phyloP scores from a whole-genome alignment of 64 coral and sea anemone species.

The Exaiptasia diaphana region DNA sequence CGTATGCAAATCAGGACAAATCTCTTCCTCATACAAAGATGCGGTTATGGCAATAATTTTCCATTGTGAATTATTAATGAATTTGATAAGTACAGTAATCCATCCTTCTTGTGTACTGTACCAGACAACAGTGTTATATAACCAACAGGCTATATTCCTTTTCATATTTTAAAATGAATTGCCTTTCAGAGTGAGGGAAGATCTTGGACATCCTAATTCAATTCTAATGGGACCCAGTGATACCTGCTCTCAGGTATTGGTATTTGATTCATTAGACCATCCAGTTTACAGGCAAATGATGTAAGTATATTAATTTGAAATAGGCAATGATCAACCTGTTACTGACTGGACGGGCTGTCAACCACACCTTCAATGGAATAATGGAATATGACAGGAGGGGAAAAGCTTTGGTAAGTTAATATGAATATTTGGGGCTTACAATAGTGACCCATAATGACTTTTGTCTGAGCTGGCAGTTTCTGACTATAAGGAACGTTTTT shows the following conservation, averaged over 20 bases:
- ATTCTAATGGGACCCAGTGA: not conserved
- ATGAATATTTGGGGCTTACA: not conserved
- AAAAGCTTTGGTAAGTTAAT: conserved; percentile 45
- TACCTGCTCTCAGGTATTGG: conserved; percentile 3
- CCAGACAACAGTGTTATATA: too few relatives aligned
- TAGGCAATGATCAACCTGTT: conserved; percentile 80
- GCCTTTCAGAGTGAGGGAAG: too few relatives aligned
- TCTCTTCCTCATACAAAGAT: too few relatives aligned
- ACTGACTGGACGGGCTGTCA: conserved; percentile 67
- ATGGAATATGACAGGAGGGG: conserved; percentile 70
- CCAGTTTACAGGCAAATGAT: not conserved
- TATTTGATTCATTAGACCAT: not conserved
- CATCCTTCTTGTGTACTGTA: too few relatives aligned
- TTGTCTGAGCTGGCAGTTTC: too few relatives aligned
- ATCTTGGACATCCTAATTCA: too few relatives aligned
- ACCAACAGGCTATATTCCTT: too few relatives aligned
- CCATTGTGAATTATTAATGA: too few relatives aligned
- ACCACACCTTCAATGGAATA: conserved; percentile 63
- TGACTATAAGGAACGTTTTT: not conserved
- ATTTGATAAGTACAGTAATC: too few relatives aligned
- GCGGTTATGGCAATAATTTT: too few relatives aligned
- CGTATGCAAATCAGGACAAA: too few relatives aligned
- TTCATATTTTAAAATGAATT: too few relatives aligned
- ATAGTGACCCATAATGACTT: not conserved
- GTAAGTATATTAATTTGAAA: not conserved